A percentile compares a stretch with the other conserved stretches of the same genome.
phyloP scores from a whole-genome alignment of 2,797 vertebrate genomes.

The Strix occidentalis region DNA sequence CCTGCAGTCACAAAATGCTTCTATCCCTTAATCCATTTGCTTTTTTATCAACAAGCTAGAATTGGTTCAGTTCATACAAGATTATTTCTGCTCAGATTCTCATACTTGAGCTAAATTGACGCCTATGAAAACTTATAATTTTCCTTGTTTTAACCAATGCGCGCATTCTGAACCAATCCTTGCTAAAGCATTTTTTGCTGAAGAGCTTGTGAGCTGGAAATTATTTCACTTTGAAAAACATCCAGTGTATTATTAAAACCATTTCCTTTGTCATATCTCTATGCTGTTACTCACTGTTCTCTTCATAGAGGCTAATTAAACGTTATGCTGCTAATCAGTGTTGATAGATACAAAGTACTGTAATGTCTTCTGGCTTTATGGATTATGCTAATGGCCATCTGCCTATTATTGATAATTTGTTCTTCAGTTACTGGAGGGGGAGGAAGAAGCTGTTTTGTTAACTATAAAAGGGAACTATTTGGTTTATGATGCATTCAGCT shows the following conservation, averaged over 20 bases:
- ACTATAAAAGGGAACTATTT: constrained; percentile 50
- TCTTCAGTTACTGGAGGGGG: constrained; percentile 52
- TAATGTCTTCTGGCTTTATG: constrained; percentile 74
- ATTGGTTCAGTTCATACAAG: background rate
- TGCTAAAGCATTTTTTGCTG: constrained; percentile 2
- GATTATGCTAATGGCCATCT: constrained; percentile 79
- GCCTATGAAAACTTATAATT: constrained; percentile 19
- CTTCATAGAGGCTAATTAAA: constrained; percentile 71
- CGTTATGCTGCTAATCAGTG: constrained; percentile 74
- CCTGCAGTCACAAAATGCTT: background rate
- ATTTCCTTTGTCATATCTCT: constrained; percentile 61
- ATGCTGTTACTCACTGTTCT: constrained; percentile 58
- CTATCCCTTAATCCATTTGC: constrained; percentile 18
- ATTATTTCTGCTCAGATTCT: constrained; percentile 42
- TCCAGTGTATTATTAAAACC: constrained; percentile 50
- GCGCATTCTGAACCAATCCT: background rate
- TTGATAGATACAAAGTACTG: constrained; percentile 73
- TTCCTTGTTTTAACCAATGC: constrained; percentile 37
- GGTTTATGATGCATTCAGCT: constrained; percentile 66
- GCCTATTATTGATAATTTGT: constrained; percentile 76
- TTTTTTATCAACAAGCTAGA: constrained; percentile 36
- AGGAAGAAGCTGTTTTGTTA: constrained; percentile 55
- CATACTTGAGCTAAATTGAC: constrained; percentile 34
- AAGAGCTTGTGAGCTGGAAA: constrained; percentile 20
- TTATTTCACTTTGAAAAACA: constrained; percentile 63